phyloP scores from a whole-genome alignment of 2,113 vertebrate species.

The Andinoacara biseriatus region DNA sequence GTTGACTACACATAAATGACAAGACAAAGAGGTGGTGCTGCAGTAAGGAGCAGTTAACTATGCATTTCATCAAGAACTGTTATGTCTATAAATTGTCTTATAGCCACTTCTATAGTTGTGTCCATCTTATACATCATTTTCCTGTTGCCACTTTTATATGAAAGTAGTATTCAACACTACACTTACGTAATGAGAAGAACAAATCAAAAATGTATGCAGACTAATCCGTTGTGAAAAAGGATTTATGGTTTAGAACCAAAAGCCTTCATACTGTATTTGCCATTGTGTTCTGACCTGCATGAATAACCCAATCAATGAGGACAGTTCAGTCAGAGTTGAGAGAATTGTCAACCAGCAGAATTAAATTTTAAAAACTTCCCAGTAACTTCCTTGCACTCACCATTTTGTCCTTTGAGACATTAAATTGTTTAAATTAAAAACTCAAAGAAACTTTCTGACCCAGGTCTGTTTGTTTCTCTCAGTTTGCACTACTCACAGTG shows the following conservation, averaged over 20 bases:
- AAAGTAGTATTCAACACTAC: background rate
- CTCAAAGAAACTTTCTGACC: slow-evolving; percentile 11
- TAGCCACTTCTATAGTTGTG: background rate
- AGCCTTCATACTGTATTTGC: background rate
- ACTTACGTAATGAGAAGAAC: background rate
- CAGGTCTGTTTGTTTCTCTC: slow-evolving; percentile 25
- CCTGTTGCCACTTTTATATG: background rate
- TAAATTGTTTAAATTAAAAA: slow-evolving; percentile 25
- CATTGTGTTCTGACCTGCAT: background rate
- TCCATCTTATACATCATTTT: background rate
- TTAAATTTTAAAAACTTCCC: background rate
- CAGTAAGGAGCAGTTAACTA: background rate
- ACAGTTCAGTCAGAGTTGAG: slow-evolving; percentile 7
- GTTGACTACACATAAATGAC: too few species aligned
- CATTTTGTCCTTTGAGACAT: slow-evolving; percentile 3
- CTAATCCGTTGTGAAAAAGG: background rate
- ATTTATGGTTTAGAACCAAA: background rate
- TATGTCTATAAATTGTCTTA: background rate
- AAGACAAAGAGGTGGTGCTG: background rate
- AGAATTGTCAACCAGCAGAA: slow-evolving; percentile 8
- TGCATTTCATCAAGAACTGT: background rate
- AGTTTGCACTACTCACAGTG: background rate
- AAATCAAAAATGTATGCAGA: background rate
- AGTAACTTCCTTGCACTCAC: background rate
- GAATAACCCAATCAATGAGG: slow-evolving; percentile 5